A percentile compares a stretch with the other conserved stretches of the same genome.
phyloP scores from a whole-genome alignment of 2,797 vertebrate genomes.

The Saxicola maurus region DNA sequence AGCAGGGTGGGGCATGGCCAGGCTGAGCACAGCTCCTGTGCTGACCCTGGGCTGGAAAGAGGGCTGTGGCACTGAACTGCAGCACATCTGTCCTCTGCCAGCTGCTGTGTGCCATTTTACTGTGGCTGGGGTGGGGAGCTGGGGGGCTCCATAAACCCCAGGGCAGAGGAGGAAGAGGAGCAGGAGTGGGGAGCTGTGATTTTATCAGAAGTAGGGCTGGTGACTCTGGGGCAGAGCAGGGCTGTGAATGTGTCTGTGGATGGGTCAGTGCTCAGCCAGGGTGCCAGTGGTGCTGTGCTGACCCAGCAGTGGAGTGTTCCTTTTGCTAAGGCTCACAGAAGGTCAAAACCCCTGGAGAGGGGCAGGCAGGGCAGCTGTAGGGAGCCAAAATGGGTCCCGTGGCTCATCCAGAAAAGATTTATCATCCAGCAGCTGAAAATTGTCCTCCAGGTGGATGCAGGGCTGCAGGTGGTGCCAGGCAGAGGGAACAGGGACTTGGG shows the following conservation, averaged over 20 bases:
- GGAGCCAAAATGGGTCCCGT: accelerated
- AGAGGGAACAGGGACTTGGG: neutral
- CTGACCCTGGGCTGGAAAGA: neutral
- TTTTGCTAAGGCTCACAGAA: neutral
- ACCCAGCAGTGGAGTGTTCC: neutral
- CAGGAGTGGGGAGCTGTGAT: neutral
- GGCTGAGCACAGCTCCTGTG: neutral
- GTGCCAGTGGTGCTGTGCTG: neutral
- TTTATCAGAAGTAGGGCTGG: neutral
- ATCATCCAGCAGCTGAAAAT: neutral
- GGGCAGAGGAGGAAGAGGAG: neutral
- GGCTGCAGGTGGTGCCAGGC: neutral
- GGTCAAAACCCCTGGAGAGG: neutral
- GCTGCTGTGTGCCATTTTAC: accelerated
- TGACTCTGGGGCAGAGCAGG: neutral
- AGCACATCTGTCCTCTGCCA: neutral
- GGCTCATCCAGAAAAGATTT: neutral
- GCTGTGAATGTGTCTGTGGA: neutral
- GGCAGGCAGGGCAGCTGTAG: neutral
- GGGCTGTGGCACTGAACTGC: neutral
- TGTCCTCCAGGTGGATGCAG: neutral
- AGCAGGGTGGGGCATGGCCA: accelerated
- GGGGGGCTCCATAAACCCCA: neutral
- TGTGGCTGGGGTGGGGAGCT: neutral
- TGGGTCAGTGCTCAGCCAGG: accelerated